Evolutionary conservation across 1,140 invertebrate species (phyloP), one percentile per base, ranked within the genome.

Genomic region (Aradophagus sp.): DNA sequence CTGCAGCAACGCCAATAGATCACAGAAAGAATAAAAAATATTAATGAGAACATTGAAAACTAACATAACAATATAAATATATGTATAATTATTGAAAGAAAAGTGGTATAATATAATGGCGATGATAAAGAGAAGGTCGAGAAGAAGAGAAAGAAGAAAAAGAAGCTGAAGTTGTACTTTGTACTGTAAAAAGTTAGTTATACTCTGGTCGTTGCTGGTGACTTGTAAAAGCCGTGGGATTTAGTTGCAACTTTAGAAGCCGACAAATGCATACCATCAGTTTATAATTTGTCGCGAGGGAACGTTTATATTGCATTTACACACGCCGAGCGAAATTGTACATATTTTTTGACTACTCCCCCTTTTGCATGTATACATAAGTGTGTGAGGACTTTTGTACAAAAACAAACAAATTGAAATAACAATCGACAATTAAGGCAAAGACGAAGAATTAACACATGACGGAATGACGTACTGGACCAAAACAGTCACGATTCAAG

Each of bases 141-240:
- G 38, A 58, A 65, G 45, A 16, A 29, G 65, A 31, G 47, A 66
- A 36, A 61, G 39, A 59, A 66, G 47, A 17, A 31, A 56, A 27
- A 55, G 56, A 38, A 44, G 50, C 39, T 66, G 81, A 77, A 83
- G 80, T 75, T 84, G 79, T 83, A 84, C 82, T 85, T 85, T 84
- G 80, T 82, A 85, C 79, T 84, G 80, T 83, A 84, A 84, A 85
- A 84, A 84, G 80, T 73, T 85, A 84, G 81, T 70, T 81, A 82
- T 84, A 84, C 82, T 84, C 73, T 84, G 80, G 83, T 85, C 83
- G 84, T 83, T 85, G 84, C 83, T 84, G 84, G 83, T 82, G 76
- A 81, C 50, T 80, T 77, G 79, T 82, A 78, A 74, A 74, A 63
- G 77, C 77, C 48, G 45, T 59, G 20, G 32, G 67, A 52, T 63